Percentiles rank a stretch among this genome's conserved stretches.
phyloP scores from a whole-genome alignment of 2,797 vertebrate genomes.

The Cirrhinus mrigala region DNA sequence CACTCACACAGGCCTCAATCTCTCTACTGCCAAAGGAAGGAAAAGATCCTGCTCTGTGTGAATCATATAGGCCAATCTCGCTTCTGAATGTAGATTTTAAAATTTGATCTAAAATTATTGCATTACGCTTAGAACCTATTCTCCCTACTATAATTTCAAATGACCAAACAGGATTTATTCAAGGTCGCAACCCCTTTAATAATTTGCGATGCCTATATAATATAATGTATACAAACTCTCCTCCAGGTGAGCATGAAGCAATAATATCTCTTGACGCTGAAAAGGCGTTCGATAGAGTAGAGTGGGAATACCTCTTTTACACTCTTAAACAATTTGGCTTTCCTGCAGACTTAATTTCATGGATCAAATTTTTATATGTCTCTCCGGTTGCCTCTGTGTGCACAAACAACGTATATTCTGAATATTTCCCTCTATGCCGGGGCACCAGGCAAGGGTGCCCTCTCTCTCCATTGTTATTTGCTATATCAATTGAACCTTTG shows the following conservation, averaged over 20 bases:
- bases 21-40: slow-evolving; percentile 19
- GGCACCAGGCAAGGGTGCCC: too few species aligned
- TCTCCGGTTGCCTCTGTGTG: neutral
- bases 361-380: neutral
- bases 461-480: too few species aligned
- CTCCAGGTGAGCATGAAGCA: neutral
- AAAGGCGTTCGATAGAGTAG: neutral
- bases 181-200: neutral
- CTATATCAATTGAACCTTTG: too few species aligned
- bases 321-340: neutral
- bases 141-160: neutral
- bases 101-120: slow-evolving; percentile 1
- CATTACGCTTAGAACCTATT: neutral
- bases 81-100: slow-evolving; percentile 3
- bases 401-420: neutral
- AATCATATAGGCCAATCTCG: slow-evolving; percentile 12
- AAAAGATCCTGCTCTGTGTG: neutral
- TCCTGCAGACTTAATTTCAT: neutral
- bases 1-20: slow-evolving; percentile 21
- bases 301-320: neutral
- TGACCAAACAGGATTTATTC: slow-evolving; percentile 14
- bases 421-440: neutral
- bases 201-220: neutral
- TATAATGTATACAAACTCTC: neutral
- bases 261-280: neutral